These are phyloP conservation scores for Paraescarpia echinospica DNA, from an alignment of 1,140 invertebrate species.

Conservation along the genomic window DNA sequence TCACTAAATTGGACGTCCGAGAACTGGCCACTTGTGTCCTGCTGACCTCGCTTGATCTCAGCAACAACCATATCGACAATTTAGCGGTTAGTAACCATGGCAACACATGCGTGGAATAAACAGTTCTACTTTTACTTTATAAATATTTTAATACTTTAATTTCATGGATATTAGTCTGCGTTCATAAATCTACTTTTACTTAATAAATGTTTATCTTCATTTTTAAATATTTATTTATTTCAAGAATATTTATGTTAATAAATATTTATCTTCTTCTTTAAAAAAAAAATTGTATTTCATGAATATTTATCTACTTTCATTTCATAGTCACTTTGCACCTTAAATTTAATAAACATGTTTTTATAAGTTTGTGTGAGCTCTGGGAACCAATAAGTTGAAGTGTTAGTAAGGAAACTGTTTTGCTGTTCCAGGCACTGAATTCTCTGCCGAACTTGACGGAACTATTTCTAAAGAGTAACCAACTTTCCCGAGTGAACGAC, in stretches of 20 bases:
- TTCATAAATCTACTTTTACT: no score
- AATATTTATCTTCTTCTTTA: no score
- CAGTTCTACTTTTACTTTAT: background rate
- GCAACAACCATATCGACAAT: conserved; percentile 49
- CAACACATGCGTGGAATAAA: background rate
- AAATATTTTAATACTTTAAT: background rate
- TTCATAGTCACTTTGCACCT: no score
- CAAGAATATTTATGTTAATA: no score
- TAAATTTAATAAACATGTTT: no score
- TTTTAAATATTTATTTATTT: no score
- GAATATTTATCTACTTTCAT: no score
- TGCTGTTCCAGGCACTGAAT: conserved; percentile 45
- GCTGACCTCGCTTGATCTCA: conserved; percentile 50
- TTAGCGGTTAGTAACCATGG: conserved; percentile 41
- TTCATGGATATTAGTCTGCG: no score
- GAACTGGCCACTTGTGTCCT: conserved; percentile 49
- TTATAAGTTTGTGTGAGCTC: no score
- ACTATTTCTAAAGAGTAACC: conserved; percentile 47
- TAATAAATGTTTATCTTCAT: no score
- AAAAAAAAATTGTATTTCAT: no score
- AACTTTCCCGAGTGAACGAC: conserved; percentile 42
- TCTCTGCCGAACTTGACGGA: conserved; percentile 55
- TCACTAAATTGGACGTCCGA: conserved; percentile 43
- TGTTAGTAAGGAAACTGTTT: background rate
- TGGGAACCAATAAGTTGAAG: no score